Conservation (phyloP, 2,888 invertebrate genomes). For the Nasonia oneida region DNA sequence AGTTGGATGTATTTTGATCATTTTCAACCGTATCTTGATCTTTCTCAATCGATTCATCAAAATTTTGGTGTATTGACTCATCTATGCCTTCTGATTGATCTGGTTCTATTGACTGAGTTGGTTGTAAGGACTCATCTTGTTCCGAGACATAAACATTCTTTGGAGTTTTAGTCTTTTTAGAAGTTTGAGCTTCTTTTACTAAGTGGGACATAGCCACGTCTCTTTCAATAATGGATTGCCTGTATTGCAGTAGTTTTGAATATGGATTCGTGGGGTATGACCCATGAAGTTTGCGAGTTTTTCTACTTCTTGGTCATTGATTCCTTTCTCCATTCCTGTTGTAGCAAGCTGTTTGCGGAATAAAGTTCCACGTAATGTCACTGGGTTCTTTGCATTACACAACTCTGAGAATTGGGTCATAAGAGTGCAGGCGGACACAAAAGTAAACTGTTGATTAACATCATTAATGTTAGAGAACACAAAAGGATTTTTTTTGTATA, state of each 20-base stretch:
- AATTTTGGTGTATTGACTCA: background rate
- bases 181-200: background rate
- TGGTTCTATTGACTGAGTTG: background rate
- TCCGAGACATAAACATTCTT: too few species aligned
- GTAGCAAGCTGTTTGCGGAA: slow-evolving; percentile 24
- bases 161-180: background rate
- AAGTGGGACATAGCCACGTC: background rate
- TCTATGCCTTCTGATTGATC: background rate
- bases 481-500: slow-evolving; percentile 36
- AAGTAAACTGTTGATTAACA: background rate
- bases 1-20: background rate
- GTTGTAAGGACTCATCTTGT: too few species aligned
- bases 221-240: slow-evolving; percentile 16
- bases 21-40: background rate
- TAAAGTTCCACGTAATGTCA: slow-evolving; percentile 16
- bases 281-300: background rate
- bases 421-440: slow-evolving; percentile 10
- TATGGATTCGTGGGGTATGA: slow-evolving; percentile 5
- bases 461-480: slow-evolving; percentile 34
- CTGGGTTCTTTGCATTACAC: slow-evolving; percentile 27
- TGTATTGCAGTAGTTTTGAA: slow-evolving; percentile 25
- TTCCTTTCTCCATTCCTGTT: slow-evolving; percentile 16
- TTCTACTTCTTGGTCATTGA: slow-evolving; percentile 9
- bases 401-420: slow-evolving; percentile 5
- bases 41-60: background rate